phyloP scores from a whole-genome alignment of 2,797 vertebrate genomes.

The Hippocampus kuda region DNA sequence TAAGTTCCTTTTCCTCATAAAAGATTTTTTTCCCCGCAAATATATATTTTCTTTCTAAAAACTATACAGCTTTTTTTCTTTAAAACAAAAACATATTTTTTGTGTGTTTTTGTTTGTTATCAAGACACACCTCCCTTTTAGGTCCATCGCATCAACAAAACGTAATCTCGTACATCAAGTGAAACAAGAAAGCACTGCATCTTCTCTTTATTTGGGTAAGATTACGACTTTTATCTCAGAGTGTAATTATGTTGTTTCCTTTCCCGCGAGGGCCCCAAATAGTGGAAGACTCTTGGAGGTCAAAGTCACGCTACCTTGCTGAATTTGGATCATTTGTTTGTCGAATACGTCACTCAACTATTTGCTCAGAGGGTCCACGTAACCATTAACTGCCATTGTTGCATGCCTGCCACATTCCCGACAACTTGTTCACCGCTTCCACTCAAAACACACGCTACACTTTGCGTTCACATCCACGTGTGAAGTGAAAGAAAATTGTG shows the following conservation, averaged over 20 bases:
- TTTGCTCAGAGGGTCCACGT: not conserved
- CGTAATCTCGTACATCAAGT: not conserved
- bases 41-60: too few species aligned
- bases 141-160: not conserved
- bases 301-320: not conserved
- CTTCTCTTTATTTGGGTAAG: not conserved
- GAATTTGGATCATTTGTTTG: conserved; percentile 4
- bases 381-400: conserved; percentile 7
- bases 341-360: not conserved
- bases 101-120: too few species aligned
- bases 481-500: not conserved
- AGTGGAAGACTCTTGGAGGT: not conserved
- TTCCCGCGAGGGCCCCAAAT: not conserved
- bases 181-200: not conserved
- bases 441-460: not conserved
- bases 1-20: too few species aligned
- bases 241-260: not conserved
- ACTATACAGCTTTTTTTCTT: too few species aligned
- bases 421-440: not conserved
- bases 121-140: not conserved
- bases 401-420: conserved; percentile 1
- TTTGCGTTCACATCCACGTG: not conserved
- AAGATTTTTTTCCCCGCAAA: too few species aligned
- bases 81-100: too few species aligned
- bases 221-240: not conserved